phyloP scores from a whole-genome alignment of 2,888 invertebrate species.

The Sarcophaga variegata region DNA sequence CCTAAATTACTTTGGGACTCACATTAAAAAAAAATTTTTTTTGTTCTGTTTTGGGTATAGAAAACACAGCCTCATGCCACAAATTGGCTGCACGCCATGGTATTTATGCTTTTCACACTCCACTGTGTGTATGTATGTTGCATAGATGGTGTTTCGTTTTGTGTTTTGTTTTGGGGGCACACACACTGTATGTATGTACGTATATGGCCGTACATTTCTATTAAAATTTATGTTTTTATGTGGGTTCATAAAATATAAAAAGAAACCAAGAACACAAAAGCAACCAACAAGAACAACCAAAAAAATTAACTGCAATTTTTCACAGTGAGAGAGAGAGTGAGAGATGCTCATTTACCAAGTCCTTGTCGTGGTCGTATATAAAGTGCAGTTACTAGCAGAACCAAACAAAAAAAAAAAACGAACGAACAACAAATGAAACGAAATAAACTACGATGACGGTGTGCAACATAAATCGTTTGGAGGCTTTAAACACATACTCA shows the following conservation, averaged over 20 bases:
- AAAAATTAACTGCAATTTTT: conserved; percentile 70
- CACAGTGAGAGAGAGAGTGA: conserved; percentile 19
- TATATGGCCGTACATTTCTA: conserved; percentile 65
- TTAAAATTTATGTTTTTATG: conserved; percentile 69
- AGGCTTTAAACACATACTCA: conserved; percentile 12
- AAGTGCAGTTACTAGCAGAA: conserved; percentile 7
- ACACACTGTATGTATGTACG: conserved; percentile 10
- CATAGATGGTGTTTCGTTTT: not conserved
- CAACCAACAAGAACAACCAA: not conserved
- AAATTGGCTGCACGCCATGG: conserved; percentile 60
- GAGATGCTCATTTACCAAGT: conserved; percentile 32
- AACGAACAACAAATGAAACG: conserved; percentile 23
- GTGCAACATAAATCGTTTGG: conserved; percentile 49
- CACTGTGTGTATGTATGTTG: not conserved
- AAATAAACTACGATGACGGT: conserved; percentile 23
- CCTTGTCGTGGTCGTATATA: not conserved
- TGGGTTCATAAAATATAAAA: conserved; percentile 66
- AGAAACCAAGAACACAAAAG: conserved; percentile 18
- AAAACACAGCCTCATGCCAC: conserved; percentile 60
- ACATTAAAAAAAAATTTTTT: conserved; percentile 42
- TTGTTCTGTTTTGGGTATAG: conserved; percentile 35
- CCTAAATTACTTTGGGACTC: conserved; percentile 55
- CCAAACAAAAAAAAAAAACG: conserved; percentile 31
- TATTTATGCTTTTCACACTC: not conserved
- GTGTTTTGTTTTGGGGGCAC: conserved; percentile 20